These are phyloP conservation scores for Ectobius pallidus DNA, from an alignment of 2,888 invertebrate genomes.

Conservation along the genomic window DNA sequence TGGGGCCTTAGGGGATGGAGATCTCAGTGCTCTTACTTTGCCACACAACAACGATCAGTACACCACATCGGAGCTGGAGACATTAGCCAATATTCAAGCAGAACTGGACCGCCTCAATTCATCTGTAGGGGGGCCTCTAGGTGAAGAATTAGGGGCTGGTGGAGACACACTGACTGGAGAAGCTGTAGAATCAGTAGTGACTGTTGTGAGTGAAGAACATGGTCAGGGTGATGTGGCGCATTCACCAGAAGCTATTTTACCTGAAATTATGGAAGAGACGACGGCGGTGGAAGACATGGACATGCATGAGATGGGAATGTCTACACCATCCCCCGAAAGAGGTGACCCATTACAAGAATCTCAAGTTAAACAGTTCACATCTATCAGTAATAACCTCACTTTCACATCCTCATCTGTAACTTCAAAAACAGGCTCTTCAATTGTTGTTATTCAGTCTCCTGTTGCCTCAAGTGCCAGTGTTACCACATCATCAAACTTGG, in stretches of 20 bases:
- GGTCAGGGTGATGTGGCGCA: constrained; percentile 19
- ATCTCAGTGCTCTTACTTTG: constrained; percentile 51
- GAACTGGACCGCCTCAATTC: constrained; percentile 54
- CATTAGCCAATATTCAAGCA: constrained; percentile 55
- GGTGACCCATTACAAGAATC: not conserved
- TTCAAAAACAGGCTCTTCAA: constrained; percentile 37
- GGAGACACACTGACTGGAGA: constrained; percentile 37
- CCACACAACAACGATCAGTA: constrained; percentile 49
- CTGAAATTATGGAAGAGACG: constrained; percentile 39
- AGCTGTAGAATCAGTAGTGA: constrained; percentile 40
- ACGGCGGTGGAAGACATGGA: constrained; percentile 27
- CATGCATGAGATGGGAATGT: constrained; percentile 29
- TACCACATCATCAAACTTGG: not conserved
- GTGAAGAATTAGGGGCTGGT: constrained; percentile 31
- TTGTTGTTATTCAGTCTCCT: constrained; percentile 41
- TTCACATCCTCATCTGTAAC: constrained; percentile 17
- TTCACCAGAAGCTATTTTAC: constrained; percentile 41
- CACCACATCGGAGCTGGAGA: constrained; percentile 52
- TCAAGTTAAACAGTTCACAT: constrained; percentile 20
- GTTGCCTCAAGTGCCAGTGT: constrained; percentile 31
- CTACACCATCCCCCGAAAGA: constrained; percentile 24
- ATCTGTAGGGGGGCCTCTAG: constrained; percentile 32
- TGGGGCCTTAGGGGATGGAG: constrained; percentile 50
- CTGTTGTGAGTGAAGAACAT: constrained; percentile 33
- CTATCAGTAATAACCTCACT: constrained; percentile 8